Evolutionary conservation across 2,797 vertebrate species (phyloP).

Genomic region (Sebastes iracundus): DNA sequence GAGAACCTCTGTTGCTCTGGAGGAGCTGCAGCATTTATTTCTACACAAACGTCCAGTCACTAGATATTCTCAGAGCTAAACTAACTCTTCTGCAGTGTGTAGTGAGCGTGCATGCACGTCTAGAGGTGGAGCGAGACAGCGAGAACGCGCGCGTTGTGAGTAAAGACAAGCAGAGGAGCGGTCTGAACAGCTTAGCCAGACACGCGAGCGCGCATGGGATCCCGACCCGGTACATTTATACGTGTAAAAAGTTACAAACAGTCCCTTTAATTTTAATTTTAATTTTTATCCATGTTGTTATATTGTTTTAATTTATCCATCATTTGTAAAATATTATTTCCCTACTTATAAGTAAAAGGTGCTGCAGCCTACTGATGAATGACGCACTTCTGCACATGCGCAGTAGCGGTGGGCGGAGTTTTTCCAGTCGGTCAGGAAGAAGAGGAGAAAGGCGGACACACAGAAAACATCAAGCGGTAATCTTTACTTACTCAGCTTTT

Average conservation of each 20-base stretch:
- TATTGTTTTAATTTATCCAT: not conserved
- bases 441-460: conserved; percentile 81
- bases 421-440: conserved; percentile 79
- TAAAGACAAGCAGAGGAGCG: too few species aligned
- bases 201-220: too few species aligned
- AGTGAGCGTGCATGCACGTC: too few species aligned
- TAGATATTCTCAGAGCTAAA: too few species aligned
- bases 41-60: fast-evolving
- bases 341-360: not conserved
- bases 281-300: not conserved
- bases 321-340: not conserved
- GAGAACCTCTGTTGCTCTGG: too few species aligned
- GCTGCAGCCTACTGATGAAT: not conserved
- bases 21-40: too few species aligned
- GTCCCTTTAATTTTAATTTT: too few species aligned
- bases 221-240: too few species aligned
- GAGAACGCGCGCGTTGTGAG: too few species aligned
- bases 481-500: not conserved
- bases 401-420: conserved; percentile 64
- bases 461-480: conserved; percentile 76
- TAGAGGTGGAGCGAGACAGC: too few species aligned
- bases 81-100: too few species aligned
- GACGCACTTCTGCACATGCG: conserved; percentile 53
- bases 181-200: too few species aligned
- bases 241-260: not conserved